Evolutionary conservation across 2,797 vertebrate genomes (phyloP), one percentile per base, ranked within the genome.

Genomic region (Choloepus didactylus): DNA sequence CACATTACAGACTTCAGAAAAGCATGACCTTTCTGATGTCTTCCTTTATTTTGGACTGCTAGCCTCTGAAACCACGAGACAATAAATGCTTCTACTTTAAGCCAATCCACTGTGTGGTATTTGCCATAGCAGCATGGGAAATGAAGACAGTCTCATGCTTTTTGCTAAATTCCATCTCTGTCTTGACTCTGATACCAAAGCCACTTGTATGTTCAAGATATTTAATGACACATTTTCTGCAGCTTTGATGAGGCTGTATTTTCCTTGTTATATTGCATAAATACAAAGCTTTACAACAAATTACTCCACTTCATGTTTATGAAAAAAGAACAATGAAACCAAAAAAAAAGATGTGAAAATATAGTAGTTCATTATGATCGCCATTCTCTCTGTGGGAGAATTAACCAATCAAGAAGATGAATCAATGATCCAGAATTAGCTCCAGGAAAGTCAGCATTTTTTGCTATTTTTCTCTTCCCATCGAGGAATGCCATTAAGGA

Each of bases 231-330:
- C 86, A 86, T 69, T 92, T 76, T 59, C 14, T 19, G 31, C 44
- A 80, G 31, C 44, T 44, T 70, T 54, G 2, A 49, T 72, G 25
- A 76, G 16, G 35, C 56, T 72, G 9, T 77, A 56, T 21, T 72
- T 93, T 91, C 31, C 15, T 25, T 88, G 82, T 85, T 59, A n/a
- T 64, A 46, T 75, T 77, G 21, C 2, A 1, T 60, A 72, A 69
- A 83, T 38, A 72, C 9, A 70, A 87, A 92, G 49, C 79, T 88
- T 88, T 94, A 86, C 2, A 84, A n/a, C 41, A 94, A 91, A 29
- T 51, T 29, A 10, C 59, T 87, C 56, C 84, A 29, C 25, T 92
- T 69, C 76, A 31, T 41, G 46, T 31, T 91, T 54, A 64, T 31
- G 44, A 44, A 54, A 89, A 18, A 38, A 76, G 18, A 85, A 69